phyloP scores from a whole-genome alignment of 2,797 vertebrate genomes.

The Manis crassicaudata region DNA sequence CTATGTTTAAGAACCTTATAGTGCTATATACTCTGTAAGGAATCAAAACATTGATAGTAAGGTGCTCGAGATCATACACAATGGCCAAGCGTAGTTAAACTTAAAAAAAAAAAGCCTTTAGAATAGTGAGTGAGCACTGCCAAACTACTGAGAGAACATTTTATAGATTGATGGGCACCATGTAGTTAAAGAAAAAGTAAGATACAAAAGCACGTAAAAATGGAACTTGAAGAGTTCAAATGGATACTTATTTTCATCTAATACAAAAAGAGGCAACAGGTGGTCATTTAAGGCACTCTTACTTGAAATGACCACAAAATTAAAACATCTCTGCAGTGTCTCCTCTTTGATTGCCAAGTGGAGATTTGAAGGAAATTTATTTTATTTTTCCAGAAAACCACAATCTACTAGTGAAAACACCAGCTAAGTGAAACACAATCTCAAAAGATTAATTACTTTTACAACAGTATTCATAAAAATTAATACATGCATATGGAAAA shows the following conservation, averaged over 20 bases:
- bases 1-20: background rate
- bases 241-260: background rate
- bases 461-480: constrained; percentile 25
- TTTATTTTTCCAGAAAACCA: constrained; percentile 55
- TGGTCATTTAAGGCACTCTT: background rate
- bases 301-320: background rate
- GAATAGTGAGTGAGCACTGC: background rate
- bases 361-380: background rate
- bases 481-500: constrained; percentile 5
- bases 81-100: background rate
- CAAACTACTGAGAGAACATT: constrained; percentile 5
- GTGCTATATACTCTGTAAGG: background rate
- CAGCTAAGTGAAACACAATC: constrained; percentile 27
- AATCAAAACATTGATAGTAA: background rate
- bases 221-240: background rate
- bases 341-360: background rate
- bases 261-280: background rate
- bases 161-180: background rate
- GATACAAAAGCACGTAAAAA: background rate
- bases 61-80: background rate
- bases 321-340: background rate
- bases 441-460: constrained; percentile 31
- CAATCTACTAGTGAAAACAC: background rate
- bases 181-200: background rate
- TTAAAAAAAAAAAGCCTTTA: background rate